Evolutionary conservation across 2,797 vertebrate species (phyloP).

Genomic region (Holocentrus rufus): DNA sequence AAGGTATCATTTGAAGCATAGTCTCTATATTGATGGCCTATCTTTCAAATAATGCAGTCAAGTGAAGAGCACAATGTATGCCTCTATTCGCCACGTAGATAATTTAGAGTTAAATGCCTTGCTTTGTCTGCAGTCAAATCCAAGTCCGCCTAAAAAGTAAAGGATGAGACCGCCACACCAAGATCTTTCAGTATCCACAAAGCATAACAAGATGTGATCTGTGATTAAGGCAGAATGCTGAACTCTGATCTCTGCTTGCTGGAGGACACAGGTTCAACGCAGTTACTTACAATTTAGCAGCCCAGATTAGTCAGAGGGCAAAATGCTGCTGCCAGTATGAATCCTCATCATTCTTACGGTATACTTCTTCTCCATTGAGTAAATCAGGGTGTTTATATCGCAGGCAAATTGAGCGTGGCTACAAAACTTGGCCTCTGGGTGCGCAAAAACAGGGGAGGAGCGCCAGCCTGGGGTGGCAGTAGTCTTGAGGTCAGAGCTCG

Average conservation of each 20-base stretch:
- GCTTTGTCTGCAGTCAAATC: background rate
- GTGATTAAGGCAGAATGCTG: conserved; percentile 70
- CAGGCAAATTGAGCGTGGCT: conserved; percentile 55
- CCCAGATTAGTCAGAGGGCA: conserved; percentile 59
- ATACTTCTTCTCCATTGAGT: conserved; percentile 51
- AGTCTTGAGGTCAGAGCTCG: conserved; percentile 7
- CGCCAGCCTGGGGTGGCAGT: conserved; percentile 14
- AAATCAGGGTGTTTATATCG: conserved; percentile 60
- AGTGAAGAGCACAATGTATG: background rate
- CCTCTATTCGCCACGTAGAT: background rate
- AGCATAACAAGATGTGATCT: conserved; percentile 75
- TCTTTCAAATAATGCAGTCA: background rate
- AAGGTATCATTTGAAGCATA: background rate
- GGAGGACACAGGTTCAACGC: conserved; percentile 76
- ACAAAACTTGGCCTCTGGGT: conserved; percentile 36
- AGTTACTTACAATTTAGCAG: conserved; percentile 60
- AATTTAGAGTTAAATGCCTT: conserved; percentile 1
- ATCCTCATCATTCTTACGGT: conserved; percentile 66
- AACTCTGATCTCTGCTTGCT: conserved; percentile 79
- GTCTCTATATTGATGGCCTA: background rate
- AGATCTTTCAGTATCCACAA: conserved; percentile 63
- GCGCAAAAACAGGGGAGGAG: conserved; percentile 6
- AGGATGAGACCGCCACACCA: conserved; percentile 40
- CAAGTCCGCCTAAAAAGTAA: conserved; percentile 18
- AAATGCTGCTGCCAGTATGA: conserved; percentile 66